Evolutionary conservation across 1,140 invertebrate genomes (phyloP).

Genomic region (Holotrichia oblita): DNA sequence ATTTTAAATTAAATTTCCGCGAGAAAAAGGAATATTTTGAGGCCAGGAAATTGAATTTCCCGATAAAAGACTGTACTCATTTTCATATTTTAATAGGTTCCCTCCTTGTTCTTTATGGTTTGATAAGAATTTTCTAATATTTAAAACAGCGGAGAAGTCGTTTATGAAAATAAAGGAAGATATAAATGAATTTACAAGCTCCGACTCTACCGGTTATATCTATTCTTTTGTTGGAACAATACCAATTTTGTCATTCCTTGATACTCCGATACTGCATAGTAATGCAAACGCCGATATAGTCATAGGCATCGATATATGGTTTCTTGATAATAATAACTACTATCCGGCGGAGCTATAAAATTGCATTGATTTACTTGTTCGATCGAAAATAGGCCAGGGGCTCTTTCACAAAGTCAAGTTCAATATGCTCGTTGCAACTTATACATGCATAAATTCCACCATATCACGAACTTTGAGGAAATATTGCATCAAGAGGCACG

Average conservation of each 20-base stretch:
- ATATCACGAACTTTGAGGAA: neutral
- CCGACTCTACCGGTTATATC: neutral
- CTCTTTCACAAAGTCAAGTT: conserved; percentile 7
- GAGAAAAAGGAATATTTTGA: conserved; percentile 1
- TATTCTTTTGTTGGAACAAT: neutral
- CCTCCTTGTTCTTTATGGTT: neutral
- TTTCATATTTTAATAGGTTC: conserved; percentile 8
- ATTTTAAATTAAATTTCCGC: conserved; percentile 25
- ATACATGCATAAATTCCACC: neutral
- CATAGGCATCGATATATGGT: neutral
- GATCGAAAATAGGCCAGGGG: neutral
- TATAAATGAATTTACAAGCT: neutral
- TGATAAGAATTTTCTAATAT: neutral
- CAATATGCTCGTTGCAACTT: neutral
- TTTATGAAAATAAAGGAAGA: neutral
- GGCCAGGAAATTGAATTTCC: conserved; percentile 25
- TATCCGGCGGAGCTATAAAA: neutral
- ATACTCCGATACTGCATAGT: neutral
- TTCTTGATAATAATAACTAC: neutral
- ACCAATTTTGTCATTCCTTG: neutral
- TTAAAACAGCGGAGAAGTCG: neutral
- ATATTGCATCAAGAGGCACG: neutral
- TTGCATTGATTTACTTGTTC: neutral
- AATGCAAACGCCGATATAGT: neutral
- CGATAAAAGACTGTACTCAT: conserved; percentile 1